Evolutionary conservation across 1,140 invertebrate genomes (phyloP).

Genomic region (Zaprionus camerounensis): DNA sequence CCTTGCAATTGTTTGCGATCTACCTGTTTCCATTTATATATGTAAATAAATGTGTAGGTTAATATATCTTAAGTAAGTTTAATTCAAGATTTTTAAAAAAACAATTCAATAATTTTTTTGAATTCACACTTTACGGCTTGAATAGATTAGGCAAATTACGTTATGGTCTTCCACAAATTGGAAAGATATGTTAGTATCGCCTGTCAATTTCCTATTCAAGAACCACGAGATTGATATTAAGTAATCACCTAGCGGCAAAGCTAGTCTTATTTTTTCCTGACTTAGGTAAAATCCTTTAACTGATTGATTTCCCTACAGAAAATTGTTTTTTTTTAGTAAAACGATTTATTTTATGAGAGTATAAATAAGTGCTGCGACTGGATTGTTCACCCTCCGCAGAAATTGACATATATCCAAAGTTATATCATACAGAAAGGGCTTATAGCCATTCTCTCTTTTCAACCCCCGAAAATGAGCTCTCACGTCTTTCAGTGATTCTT

Average conservation of each 20-base stretch:
- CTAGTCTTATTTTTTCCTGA: neutral
- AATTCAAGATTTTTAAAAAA: no score
- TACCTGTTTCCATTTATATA: no score
- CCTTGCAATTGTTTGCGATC: neutral
- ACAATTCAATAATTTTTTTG: no score
- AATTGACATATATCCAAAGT: conserved; percentile 1
- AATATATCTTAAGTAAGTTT: no score
- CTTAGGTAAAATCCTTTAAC: neutral
- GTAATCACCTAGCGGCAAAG: neutral
- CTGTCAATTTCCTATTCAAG: neutral
- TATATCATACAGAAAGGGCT: neutral
- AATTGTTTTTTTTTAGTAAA: neutral
- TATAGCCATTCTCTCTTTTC: conserved; percentile 6
- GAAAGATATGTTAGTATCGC: neutral
- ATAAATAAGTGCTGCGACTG: neutral
- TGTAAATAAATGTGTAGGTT: no score
- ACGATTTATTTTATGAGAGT: neutral
- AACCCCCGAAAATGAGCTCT: neutral
- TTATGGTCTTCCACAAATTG: neutral
- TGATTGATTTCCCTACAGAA: neutral
- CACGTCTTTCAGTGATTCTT: neutral
- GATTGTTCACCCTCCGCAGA: neutral
- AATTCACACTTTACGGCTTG: no score
- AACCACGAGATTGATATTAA: neutral
- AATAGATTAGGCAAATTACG: no score